Percentiles rank a stretch among this genome's conserved stretches.
These are phyloP conservation scores for Streptopelia turtur DNA, from an alignment of 2,797 vertebrate species.

Conservation along the genomic window DNA sequence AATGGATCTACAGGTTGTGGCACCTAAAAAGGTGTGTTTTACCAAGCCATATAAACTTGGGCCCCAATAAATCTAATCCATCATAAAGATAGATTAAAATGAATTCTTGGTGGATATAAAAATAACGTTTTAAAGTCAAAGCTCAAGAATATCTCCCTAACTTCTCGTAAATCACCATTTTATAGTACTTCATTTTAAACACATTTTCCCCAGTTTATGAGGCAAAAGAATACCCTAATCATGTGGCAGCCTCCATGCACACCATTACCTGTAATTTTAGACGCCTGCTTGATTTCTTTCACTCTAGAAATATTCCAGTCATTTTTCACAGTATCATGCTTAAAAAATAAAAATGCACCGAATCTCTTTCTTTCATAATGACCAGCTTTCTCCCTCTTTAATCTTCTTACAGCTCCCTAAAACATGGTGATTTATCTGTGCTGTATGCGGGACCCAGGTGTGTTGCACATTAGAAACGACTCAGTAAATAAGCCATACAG, in stretches of 20 bases:
- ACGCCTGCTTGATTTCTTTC: constrained; percentile 55
- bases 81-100: constrained; percentile 62
- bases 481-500: constrained; percentile 43
- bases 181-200: constrained; percentile 60
- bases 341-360: constrained; percentile 69
- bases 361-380: constrained; percentile 57
- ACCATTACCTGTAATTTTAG: constrained; percentile 71
- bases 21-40: neutral
- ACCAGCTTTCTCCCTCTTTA: constrained; percentile 47
- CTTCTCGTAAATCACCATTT: constrained; percentile 54
- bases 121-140: constrained; percentile 67
- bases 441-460: constrained; percentile 25
- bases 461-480: constrained; percentile 36
- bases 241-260: constrained; percentile 25
- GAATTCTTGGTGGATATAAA: constrained; percentile 64
- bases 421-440: constrained; percentile 36
- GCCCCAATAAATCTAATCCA: constrained; percentile 35
- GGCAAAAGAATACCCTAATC: constrained; percentile 69
- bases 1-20: neutral
- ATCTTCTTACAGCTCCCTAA: constrained; percentile 45
- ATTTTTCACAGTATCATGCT: constrained; percentile 62
- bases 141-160: constrained; percentile 55
- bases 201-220: constrained; percentile 67
- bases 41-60: constrained; percentile 15
- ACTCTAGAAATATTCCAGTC: constrained; percentile 49